Base-by-base conservation (phyloP, 2,888 invertebrate genomes). In the Tanytarsus gracilentus region DNA sequence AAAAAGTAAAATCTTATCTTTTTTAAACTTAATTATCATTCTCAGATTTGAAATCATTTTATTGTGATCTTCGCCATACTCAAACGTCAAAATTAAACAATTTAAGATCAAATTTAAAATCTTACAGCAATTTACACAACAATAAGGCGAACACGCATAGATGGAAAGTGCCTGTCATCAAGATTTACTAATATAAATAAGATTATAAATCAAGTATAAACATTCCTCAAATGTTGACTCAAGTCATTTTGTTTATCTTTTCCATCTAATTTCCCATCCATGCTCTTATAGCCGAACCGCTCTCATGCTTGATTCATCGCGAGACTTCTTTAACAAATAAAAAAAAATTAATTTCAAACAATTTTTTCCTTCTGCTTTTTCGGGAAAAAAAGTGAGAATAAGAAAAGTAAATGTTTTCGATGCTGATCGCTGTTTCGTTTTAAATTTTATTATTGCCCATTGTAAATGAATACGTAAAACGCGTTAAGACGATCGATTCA, bases 381-480 rank as follows among this genome's bases (percentile, higher is more conserved):
- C 16, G 18, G 40, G 8, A 40, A 40, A 21, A 44, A 11, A 44
- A 44, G 21, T 23, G 21, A 44, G 16, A 14, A 36, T 36, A 44
- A 18, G 44, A 18, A 44, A 3, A 44, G 44, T 8, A 44, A 23
- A 44, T 23, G 44, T 16, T 44, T 33, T 44, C 21, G 44, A 44
- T 23, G 18, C 44, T 44, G 44, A 44, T 44, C 44, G 21, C 44
- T 9, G 53, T 36, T 53, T 36, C 33, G 36, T 53, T 53, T 53
- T 53, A 36, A 53, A 53, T 53, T 53, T 53, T 53, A 53, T 53
- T 53, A 53, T 53, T 25, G 29, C 23, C 51, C 36, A 53, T 53
- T 53, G 44, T 36, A 53, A 33, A 36, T 33, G 36, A 53, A 53
- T 53, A 53, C 29, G 53, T 36, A 53, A 53, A 53, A n/a, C n/a